A percentile compares a stretch with the other conserved stretches of the same genome.
Conservation (phyloP, 2,888 invertebrate genomes). For the Sclerodermus sp. region DNA sequence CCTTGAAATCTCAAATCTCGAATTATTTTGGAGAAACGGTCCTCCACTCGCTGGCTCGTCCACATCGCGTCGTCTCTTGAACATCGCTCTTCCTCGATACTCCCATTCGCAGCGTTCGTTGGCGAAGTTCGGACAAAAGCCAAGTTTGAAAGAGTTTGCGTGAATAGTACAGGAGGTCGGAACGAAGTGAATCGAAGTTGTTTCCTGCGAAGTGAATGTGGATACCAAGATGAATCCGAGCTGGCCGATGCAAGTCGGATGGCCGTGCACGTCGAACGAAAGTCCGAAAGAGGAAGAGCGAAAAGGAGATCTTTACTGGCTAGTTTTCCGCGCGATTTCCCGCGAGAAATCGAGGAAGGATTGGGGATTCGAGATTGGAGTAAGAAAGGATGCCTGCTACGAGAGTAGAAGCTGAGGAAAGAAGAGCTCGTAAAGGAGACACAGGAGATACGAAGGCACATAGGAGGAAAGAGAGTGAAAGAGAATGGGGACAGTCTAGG, state of each 20-base stretch:
- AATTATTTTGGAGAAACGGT: no score
- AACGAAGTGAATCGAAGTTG: background rate
- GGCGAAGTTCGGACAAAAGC: no score
- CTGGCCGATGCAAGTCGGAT: background rate
- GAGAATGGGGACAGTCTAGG: conserved; percentile 2
- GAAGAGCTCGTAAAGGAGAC: conserved; percentile 9
- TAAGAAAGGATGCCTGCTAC: conserved; percentile 23
- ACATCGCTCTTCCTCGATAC: no score
- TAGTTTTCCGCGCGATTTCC: conserved; percentile 54
- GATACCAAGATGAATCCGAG: background rate
- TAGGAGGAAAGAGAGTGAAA: conserved; percentile 10
- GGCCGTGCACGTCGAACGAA: background rate
- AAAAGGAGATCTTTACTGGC: conserved; percentile 41
- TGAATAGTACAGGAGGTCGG: no score
- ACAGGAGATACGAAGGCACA: conserved; percentile 8
- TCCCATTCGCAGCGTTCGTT: no score
- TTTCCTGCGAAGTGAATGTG: conserved; percentile 2
- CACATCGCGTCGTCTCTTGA: no score
- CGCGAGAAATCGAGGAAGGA: conserved; percentile 47
- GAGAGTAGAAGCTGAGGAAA: conserved; percentile 19
- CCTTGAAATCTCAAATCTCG: no score
- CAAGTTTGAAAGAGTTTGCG: no score
- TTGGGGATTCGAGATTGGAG: conserved; percentile 43
- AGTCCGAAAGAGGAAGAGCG: conserved; percentile 1
- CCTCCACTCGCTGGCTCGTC: no score